A percentile compares a stretch with the other conserved stretches of the same genome.
Evolutionary conservation across 2,113 vertebrate genomes (phyloP).

Genomic region (Calypte anna): DNA sequence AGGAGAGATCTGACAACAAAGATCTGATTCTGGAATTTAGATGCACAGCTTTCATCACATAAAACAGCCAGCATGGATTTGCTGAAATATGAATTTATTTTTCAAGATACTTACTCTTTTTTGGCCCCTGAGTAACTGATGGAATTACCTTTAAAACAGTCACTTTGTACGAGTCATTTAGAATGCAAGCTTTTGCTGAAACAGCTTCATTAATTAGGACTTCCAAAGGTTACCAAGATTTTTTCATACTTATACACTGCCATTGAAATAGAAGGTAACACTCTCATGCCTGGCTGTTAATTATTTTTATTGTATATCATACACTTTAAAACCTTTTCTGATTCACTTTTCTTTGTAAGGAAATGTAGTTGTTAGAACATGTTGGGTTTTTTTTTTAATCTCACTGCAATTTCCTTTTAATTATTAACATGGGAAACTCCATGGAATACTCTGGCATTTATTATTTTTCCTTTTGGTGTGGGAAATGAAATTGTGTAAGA

Average conservation of each 20-base stretch:
- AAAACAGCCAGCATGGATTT: rapidly evolving
- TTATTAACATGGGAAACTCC: conserved; percentile 20
- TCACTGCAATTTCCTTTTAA: conserved; percentile 16
- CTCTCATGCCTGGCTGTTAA: not conserved
- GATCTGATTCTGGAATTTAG: not conserved
- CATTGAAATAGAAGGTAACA: not conserved
- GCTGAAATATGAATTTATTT: not conserved
- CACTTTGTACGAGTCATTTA: not conserved
- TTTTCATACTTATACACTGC: not conserved
- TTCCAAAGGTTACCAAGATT: not conserved
- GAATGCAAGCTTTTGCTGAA: not conserved
- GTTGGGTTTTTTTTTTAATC: not conserved
- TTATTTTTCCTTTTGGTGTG: not conserved
- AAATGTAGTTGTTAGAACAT: not conserved
- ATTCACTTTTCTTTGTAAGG: conserved; percentile 14
- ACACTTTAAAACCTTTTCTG: not conserved
- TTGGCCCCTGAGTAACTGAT: not conserved
- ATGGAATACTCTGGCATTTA: conserved; percentile 21
- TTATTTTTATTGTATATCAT: not conserved
- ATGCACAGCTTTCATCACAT: rapidly evolving
- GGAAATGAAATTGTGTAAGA: conserved; percentile 26
- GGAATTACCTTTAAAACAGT: not conserved
- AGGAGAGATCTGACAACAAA: not conserved
- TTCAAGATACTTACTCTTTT: not conserved
- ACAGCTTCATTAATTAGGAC: not conserved